phyloP scores from a whole-genome alignment of 1,140 invertebrate genomes.

The Drosophila pruinosa region DNA sequence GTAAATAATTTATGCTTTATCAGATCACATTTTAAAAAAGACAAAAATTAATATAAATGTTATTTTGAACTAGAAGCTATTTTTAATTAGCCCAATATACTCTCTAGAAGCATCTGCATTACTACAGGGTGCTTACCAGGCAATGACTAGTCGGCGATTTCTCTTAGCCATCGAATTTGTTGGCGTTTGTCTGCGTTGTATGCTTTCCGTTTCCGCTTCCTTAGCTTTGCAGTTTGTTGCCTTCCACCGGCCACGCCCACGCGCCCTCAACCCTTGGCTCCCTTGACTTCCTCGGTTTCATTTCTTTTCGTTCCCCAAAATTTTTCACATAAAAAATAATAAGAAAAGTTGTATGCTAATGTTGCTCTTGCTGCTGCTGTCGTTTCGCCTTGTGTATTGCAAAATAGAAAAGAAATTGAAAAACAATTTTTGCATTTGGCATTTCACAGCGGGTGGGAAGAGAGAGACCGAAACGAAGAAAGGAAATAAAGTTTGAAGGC shows the following conservation, averaged over 20 bases:
- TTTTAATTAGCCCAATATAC: not conserved
- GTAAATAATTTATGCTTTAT: too few relatives aligned
- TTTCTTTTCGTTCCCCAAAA: constrained; percentile 54
- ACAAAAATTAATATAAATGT: not conserved
- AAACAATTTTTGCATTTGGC: constrained; percentile 79
- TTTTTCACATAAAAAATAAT: constrained; percentile 82
- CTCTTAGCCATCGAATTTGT: constrained; percentile 50
- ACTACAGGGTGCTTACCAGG: constrained; percentile 9
- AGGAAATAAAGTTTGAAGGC: constrained; percentile 32
- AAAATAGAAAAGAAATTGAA: constrained; percentile 74
- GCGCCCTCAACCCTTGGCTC: constrained; percentile 19
- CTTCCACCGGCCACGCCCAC: constrained; percentile 19
- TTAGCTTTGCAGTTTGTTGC: constrained; percentile 75
- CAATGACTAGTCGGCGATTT: constrained; percentile 31
- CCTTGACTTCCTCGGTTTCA: too few relatives aligned
- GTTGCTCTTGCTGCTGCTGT: constrained; percentile 48
- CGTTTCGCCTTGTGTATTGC: constrained; percentile 53
- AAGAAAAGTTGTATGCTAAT: constrained; percentile 81
- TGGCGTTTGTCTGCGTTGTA: constrained; percentile 77
- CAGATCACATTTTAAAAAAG: too few relatives aligned
- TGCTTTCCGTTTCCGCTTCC: constrained; percentile 80
- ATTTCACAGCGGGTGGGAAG: constrained; percentile 49
- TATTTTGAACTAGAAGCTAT: not conserved
- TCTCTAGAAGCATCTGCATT: too few relatives aligned
- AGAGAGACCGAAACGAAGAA: constrained; percentile 12